These are phyloP conservation scores for Pavo muticus DNA, from an alignment of 2,113 vertebrate species.

Conservation along the genomic window DNA sequence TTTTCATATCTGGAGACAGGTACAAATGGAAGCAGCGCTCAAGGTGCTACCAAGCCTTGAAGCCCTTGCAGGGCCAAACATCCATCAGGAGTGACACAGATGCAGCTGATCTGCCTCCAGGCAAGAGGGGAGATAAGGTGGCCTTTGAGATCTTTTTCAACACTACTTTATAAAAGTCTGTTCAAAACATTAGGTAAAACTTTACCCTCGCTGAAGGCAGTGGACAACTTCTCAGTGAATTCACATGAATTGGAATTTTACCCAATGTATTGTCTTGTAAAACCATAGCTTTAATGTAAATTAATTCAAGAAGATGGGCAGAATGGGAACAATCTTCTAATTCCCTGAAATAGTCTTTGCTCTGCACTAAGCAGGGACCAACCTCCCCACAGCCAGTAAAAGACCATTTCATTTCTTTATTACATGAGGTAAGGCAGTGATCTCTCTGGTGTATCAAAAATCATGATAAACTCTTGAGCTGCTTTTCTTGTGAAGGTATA, in stretches of 20 bases:
- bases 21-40: not conserved
- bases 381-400: not conserved
- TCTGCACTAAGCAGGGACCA: not conserved
- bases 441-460: not conserved
- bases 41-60: not conserved
- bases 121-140: not conserved
- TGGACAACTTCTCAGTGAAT: not conserved
- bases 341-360: not conserved
- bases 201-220: not conserved
- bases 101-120: not conserved
- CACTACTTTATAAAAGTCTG: not conserved
- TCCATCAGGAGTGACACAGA: not conserved
- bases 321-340: not conserved
- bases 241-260: not conserved
- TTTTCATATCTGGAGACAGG: not conserved
- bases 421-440: not conserved
- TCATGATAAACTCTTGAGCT: slow-evolving; percentile 22
- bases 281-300: not conserved
- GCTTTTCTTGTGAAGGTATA: not conserved
- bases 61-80: not conserved
- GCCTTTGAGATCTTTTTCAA: not conserved
- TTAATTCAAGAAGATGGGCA: not conserved
- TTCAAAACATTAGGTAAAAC: not conserved
- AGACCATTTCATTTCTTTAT: not conserved
- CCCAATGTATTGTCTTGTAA: not conserved